Conservation (phyloP, 2,888 invertebrate species). For the Drosophila nigricruria region DNA sequence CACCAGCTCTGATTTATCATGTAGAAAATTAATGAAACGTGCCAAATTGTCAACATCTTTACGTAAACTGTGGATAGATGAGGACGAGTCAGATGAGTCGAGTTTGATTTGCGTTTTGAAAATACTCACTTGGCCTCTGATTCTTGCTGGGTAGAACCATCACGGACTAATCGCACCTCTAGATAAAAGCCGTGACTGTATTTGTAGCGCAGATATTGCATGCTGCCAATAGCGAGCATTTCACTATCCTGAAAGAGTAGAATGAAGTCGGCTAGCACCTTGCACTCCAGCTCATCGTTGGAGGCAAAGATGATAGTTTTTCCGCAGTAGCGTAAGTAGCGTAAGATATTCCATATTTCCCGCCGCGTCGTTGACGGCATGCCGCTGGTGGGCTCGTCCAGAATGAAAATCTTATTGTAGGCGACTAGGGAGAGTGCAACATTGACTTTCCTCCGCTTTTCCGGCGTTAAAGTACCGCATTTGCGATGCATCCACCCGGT, state of each 20-base stretch:
- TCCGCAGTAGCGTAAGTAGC: slow-evolving; percentile 89
- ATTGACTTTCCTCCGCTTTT: slow-evolving; percentile 90
- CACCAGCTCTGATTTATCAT: slow-evolving; percentile 71
- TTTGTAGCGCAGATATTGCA: slow-evolving; percentile 91
- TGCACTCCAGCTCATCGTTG: slow-evolving; percentile 93
- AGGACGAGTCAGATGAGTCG: neutral
- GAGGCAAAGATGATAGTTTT: slow-evolving; percentile 92
- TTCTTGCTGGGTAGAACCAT: slow-evolving; percentile 64
- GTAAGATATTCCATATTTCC: slow-evolving; percentile 91
- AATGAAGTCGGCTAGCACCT: slow-evolving; percentile 91
- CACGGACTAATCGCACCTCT: slow-evolving; percentile 73
- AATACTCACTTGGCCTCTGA: slow-evolving; percentile 67
- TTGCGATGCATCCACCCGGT: slow-evolving; percentile 87
- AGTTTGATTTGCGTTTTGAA: neutral
- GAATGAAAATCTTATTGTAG: slow-evolving; percentile 88
- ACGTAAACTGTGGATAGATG: slow-evolving; percentile 53
- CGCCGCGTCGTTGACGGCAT: slow-evolving; percentile 91
- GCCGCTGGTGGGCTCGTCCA: slow-evolving; percentile 87
- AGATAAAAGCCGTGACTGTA: slow-evolving; percentile 86
- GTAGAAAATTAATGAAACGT: slow-evolving; percentile 71
- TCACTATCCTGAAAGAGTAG: slow-evolving; percentile 92
- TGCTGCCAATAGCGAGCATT: slow-evolving; percentile 90
- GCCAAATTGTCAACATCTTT: slow-evolving; percentile 72
- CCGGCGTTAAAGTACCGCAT: slow-evolving; percentile 88
- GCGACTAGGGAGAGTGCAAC: slow-evolving; percentile 90